Base-by-base conservation (phyloP, 2,888 invertebrate species). In the Melinopterus prodromus region DNA sequence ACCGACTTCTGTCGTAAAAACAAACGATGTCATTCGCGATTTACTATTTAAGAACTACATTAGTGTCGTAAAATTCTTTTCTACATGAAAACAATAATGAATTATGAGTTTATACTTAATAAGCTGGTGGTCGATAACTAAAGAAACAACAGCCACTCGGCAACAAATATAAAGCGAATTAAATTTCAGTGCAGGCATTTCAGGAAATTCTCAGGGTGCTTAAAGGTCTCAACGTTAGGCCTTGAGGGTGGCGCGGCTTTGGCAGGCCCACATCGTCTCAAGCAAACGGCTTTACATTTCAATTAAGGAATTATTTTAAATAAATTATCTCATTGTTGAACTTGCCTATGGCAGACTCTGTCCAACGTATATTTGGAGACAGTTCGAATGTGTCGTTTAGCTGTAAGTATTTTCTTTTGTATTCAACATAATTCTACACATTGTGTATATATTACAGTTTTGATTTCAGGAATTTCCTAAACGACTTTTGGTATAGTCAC, bases 271-370 rank as follows among this genome's bases (percentile, higher is more conserved):
- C 53, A 53, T 53, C 53, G 53, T 53, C 53, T 53, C 53, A 53
- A 53, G 53, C 53, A 53, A 53, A 53, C 53, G 53, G 53, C 53
- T 53, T 53, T 53, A 53, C 53, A 53, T 53, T 53, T 53, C 53
- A 53, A 53, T 53, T 53, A 53, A 53, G 53, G 53, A 53, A 53
- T 53, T 53, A 53, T 53, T 53, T 53, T 53, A 53, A 53, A 53
- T 53, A 53, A 53, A 53, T 53, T 53, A 53, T 53, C 53, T 53
- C 53, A 53, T 12, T 53, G 53, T 53, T 53, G 53, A 4, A 53
- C 53, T 53, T 9, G 26, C 26, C 26, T 12, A 1, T 7, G 53
- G 53, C 12, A 2, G 53, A 4, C 2, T 53, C 5, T 1, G 3
- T 53, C 53, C 12, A 53, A 7, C 5, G 7, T 53, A 12, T 53